phyloP scores from a whole-genome alignment of 2,888 invertebrate species.

The Patella caerulea region DNA sequence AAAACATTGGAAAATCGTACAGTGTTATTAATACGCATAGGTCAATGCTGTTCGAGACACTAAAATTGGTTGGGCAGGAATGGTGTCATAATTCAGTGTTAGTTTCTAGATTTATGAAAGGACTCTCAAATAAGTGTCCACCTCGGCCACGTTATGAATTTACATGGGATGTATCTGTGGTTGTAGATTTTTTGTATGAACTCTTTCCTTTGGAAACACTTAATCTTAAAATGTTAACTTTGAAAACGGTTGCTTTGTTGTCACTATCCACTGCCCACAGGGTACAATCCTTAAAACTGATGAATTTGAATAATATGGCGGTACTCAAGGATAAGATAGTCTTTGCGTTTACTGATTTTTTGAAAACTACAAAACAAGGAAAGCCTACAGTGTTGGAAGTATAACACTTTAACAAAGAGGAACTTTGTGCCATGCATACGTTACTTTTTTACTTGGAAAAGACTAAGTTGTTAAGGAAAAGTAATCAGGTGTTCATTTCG shows the following conservation, averaged over 20 bases:
- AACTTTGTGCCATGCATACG: conserved; percentile 25
- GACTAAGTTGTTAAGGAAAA: too few relatives aligned
- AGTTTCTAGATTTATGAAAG: conserved; percentile 1
- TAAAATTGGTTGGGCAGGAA: not conserved
- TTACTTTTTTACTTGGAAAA: too few relatives aligned
- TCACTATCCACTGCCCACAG: not conserved
- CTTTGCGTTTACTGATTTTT: too few relatives aligned
- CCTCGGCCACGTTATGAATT: not conserved
- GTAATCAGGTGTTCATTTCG: too few relatives aligned
- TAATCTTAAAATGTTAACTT: not conserved
- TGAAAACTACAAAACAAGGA: conserved; percentile 10
- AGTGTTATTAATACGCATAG: conserved; percentile 13
- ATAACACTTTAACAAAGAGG: conserved; percentile 10
- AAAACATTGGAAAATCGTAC: not conserved
- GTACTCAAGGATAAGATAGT: too few relatives aligned
- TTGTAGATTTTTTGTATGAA: not conserved
- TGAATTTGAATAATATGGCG: too few relatives aligned
- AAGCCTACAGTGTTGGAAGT: conserved; percentile 3
- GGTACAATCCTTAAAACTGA: too few relatives aligned
- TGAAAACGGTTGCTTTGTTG: not conserved
- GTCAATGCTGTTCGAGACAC: not conserved
- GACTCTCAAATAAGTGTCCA: not conserved
- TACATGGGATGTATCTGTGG: conserved; percentile 3
- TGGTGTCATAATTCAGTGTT: not conserved
- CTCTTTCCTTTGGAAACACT: not conserved